Base-by-base conservation (phyloP, 2,797 vertebrate species). In the Acrossocheilus fasciatus region DNA sequence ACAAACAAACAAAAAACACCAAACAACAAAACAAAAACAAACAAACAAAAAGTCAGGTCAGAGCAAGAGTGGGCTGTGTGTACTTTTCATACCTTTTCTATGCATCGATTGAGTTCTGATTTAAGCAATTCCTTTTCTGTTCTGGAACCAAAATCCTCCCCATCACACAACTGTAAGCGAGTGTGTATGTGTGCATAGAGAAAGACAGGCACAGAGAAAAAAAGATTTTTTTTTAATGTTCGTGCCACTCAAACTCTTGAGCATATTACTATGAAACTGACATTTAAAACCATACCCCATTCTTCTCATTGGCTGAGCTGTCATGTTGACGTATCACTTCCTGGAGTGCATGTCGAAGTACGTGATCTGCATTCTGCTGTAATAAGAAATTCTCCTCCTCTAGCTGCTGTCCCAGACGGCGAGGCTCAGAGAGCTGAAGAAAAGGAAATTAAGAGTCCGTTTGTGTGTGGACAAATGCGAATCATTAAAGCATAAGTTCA, bases 371-470 rank as follows among this genome's bases (percentile, higher is more conserved):
- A 73, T 96, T 97, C 90, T 94, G 96, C 91, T 96, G 95, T 34
- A 92, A 93, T 36, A 98, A 95, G 73, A 93, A 88, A 23, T 86
- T 98, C 87, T 97, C 95, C 2, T 95, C 93, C 87, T 96, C 95
- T 47, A 98, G 95, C 36, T 96, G 95, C 77, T 96, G 96, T 86
- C 96, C 97, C 88, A 94, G 96, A 69, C 89, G 89, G 89, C 92
- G 95, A 91, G 98, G 92, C 90, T 97, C 96, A 0, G 93, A 94
- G 57, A 97, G 94, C 98, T 99, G 93, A 86, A 83, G 52, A 64
- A 26, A 39, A 14, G 68, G 20, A 66, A 79, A 26, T n/a, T 0
- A 1, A 36, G 26, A 3, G 8, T 1, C 36, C 50, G 36, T 59
- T 64, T 62, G 34, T 70, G 17, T 62, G 59, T 10, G 18, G 39